Evolutionary conservation across 2,888 invertebrate genomes (phyloP).

Genomic region (Steinernema hermaphroditum): DNA sequence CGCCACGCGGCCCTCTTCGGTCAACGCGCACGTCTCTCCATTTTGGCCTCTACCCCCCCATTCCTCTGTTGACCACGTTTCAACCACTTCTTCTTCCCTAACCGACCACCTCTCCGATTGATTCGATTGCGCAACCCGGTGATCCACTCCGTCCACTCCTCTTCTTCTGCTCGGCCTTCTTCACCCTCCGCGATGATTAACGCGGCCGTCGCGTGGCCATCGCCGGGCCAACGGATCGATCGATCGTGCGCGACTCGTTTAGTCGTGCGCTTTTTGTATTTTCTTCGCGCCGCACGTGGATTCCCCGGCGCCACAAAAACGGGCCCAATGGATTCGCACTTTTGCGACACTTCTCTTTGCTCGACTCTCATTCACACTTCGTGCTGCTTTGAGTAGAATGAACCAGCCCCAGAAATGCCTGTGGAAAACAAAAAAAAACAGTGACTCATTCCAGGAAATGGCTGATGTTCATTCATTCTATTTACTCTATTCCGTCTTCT

Average conservation of each 20-base stretch:
- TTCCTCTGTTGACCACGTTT: not conserved
- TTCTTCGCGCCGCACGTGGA: not conserved
- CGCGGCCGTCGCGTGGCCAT: conserved; percentile 10
- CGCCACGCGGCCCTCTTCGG: conserved; percentile 27
- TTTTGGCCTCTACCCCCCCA: not conserved
- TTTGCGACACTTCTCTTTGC: not conserved
- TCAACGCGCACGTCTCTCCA: not conserved
- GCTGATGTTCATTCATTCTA: too few species aligned
- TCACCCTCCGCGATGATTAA: conserved; percentile 14
- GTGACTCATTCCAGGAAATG: not conserved
- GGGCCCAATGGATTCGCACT: not conserved
- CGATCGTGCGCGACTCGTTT: conserved; percentile 19
- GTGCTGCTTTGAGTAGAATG: not conserved
- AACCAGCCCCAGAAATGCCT: too few species aligned
- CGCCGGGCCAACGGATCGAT: conserved; percentile 21
- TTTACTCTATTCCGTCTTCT: too few species aligned
- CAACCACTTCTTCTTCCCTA: not conserved
- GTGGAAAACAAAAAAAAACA: not conserved
- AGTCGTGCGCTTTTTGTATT: not conserved
- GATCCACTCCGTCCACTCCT: not conserved
- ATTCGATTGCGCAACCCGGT: conserved; percentile 15
- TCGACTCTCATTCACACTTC: not conserved
- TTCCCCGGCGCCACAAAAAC: not conserved
- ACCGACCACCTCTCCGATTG: not conserved
- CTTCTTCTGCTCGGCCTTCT: not conserved